A percentile compares a stretch with the other conserved stretches of the same genome.
These are phyloP conservation scores for Takifugu ocellatus DNA, from an alignment of 2,797 vertebrate genomes.

Conservation along the genomic window DNA sequence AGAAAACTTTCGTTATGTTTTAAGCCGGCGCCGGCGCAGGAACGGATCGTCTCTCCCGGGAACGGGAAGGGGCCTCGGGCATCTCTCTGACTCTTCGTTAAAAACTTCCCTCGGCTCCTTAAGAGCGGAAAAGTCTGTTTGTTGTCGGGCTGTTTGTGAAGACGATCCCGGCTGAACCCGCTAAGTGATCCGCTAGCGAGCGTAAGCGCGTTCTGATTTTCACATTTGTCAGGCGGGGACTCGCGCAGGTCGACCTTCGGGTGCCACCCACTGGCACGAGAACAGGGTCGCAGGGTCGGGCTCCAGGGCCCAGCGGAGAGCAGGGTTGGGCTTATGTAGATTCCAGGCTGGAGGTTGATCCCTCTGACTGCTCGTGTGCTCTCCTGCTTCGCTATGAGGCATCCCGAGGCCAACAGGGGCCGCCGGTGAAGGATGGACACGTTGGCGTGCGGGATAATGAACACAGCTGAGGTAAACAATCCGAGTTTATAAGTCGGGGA, in stretches of 20 bases:
- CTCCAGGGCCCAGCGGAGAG: neutral
- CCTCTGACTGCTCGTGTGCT: neutral
- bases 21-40: constrained; percentile 34
- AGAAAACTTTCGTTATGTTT: constrained; percentile 24
- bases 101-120: constrained; percentile 41
- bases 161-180: constrained; percentile 40
- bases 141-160: constrained; percentile 49
- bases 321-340: no score
- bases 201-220: constrained; percentile 44
- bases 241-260: neutral
- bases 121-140: constrained; percentile 48
- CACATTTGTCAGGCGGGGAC: constrained; percentile 39
- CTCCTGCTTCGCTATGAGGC: constrained; percentile 7
- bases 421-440: constrained; percentile 2
- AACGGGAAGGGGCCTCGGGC: constrained; percentile 40
- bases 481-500: constrained; percentile 3
- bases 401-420: constrained; percentile 5
- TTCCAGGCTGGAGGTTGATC: constrained; percentile 6
- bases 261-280: neutral
- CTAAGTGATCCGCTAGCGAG: constrained; percentile 36
- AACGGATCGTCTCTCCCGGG: constrained; percentile 45
- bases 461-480: constrained; percentile 12
- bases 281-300: constrained; percentile 53
- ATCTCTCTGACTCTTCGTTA: constrained; percentile 43
- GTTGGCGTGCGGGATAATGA: constrained; percentile 12